A percentile compares a stretch with the other conserved stretches of the same genome.
Evolutionary conservation across 2,888 invertebrate genomes (phyloP).

Genomic region (Drosophila leonis): DNA sequence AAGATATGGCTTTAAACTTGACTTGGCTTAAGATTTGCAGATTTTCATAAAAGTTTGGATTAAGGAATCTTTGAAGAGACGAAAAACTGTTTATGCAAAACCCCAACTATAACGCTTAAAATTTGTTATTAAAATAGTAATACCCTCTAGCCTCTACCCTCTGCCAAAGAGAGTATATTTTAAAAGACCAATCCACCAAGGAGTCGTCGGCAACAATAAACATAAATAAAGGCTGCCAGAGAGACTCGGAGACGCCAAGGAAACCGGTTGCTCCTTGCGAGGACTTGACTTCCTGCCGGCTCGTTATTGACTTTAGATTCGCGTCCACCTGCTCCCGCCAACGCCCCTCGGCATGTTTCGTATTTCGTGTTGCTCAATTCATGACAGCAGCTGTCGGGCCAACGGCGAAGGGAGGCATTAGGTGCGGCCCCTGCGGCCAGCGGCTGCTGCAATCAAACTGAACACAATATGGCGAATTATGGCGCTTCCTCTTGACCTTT

Average conservation of each 20-base stretch:
- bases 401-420: conserved; percentile 15
- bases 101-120: neutral
- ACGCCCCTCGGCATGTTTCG: conserved; percentile 27
- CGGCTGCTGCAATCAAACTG: conserved; percentile 32
- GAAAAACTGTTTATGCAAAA: too few species aligned
- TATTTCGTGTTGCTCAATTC: conserved; percentile 51
- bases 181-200: conserved; percentile 36
- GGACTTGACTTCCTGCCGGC: conserved; percentile 60
- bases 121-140: neutral
- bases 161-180: neutral
- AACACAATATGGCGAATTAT: conserved; percentile 77
- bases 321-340: conserved; percentile 1
- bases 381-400: conserved; percentile 25
- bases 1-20: neutral
- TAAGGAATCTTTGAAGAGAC: neutral
- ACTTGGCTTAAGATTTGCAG: neutral
- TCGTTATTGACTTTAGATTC: conserved; percentile 63
- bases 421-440: conserved; percentile 35
- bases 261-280: conserved; percentile 64
- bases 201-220: conserved; percentile 60
- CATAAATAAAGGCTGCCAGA: conserved; percentile 43
- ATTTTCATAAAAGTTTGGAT: neutral
- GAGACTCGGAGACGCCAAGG: conserved; percentile 27
- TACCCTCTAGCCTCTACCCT: neutral
- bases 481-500: conserved; percentile 74